Conservation (phyloP, 1,140 invertebrate genomes). For the Drosophila ambigua region DNA sequence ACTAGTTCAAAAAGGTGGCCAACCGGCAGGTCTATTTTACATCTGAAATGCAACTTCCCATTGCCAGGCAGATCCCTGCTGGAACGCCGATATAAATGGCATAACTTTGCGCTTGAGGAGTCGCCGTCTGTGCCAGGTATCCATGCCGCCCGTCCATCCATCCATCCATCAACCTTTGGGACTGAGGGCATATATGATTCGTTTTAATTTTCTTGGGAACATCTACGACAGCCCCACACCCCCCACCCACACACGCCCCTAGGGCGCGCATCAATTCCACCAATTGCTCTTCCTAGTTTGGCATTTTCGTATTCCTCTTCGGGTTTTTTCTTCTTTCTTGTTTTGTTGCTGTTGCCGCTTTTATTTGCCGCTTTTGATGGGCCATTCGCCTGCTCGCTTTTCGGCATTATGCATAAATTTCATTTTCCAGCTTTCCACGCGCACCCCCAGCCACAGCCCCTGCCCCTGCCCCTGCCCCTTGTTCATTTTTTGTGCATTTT, state of each 20-base stretch:
- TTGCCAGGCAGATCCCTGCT: no score
- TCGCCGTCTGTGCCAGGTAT: no score
- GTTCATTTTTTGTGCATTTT: constrained; percentile 79
- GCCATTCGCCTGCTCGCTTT: constrained; percentile 62
- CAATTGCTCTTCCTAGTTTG: constrained; percentile 62
- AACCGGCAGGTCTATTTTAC: no score
- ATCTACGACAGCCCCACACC: constrained; percentile 13
- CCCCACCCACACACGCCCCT: background rate
- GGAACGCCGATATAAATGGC: no score
- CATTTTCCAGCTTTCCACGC: constrained; percentile 51
- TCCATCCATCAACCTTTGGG: no score
- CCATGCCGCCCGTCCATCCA: no score
- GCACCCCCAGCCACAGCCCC: no score
- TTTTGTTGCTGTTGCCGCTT: constrained; percentile 35
- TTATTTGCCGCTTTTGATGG: constrained; percentile 73
- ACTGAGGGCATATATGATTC: constrained; percentile 25
- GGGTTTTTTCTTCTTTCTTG: constrained; percentile 20
- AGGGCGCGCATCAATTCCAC: constrained; percentile 49
- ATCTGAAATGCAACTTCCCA: no score
- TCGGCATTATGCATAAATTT: constrained; percentile 77
- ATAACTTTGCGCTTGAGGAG: no score
- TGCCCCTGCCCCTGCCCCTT: constrained; percentile 1
- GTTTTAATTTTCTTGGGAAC: constrained; percentile 8
- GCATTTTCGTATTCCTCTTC: constrained; percentile 41
- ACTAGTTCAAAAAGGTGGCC: no score